phyloP scores from a whole-genome alignment of 2,888 invertebrate genomes.

The Drosophila birchii region DNA sequence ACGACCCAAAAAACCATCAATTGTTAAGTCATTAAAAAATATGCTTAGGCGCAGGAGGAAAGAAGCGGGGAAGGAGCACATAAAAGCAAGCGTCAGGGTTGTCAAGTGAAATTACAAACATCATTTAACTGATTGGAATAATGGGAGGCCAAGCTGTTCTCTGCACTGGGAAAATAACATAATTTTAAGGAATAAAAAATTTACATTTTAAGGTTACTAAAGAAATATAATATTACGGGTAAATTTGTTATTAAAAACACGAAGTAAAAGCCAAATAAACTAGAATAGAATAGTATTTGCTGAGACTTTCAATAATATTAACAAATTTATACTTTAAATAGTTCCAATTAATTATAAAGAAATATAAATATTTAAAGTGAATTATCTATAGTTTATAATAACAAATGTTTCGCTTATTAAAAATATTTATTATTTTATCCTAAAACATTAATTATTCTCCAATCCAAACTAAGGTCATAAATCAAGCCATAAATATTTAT shows the following conservation, averaged over 20 bases:
- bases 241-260: fast-evolving
- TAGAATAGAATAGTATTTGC: not conserved
- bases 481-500: not conserved
- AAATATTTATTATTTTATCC: not conserved
- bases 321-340: not conserved
- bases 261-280: not conserved
- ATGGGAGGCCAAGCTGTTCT: constrained; percentile 47
- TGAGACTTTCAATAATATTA: not conserved
- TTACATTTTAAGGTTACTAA: not conserved
- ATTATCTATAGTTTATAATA: not conserved
- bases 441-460: not conserved
- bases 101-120: constrained; percentile 67
- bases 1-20: constrained; percentile 64
- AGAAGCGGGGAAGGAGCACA: not conserved
- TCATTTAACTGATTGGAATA: constrained; percentile 72
- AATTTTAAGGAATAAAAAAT: not conserved
- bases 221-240: not conserved
- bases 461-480: not conserved
- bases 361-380: not conserved
- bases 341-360: not conserved
- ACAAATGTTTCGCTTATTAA: not conserved
- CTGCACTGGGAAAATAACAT: constrained; percentile 13
- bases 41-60: constrained; percentile 7
- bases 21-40: constrained; percentile 65
- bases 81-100: constrained; percentile 39